phyloP scores from a whole-genome alignment of 2,113 vertebrate genomes.

The Pontoporia blainvillei region DNA sequence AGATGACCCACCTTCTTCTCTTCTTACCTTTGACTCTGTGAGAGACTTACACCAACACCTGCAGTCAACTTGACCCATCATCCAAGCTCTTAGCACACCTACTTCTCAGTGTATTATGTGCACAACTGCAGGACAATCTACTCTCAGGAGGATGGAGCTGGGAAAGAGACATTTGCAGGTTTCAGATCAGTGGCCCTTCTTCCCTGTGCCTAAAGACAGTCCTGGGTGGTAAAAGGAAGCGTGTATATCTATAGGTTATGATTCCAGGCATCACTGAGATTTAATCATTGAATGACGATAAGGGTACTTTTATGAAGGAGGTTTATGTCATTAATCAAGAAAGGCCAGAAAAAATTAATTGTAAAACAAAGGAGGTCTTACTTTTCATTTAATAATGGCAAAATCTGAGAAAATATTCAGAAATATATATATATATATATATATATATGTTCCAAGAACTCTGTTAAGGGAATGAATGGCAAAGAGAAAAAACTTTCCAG shows the following conservation, averaged over 20 bases:
- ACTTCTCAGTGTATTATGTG: neutral
- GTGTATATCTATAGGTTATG: neutral
- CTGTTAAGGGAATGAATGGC: constrained; percentile 12
- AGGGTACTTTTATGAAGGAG: neutral
- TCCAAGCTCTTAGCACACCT: neutral
- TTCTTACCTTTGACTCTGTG: neutral
- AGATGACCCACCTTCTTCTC: neutral
- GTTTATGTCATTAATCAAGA: neutral
- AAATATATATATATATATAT: constrained; percentile 76
- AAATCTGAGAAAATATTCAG: constrained; percentile 77
- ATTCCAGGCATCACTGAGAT: neutral
- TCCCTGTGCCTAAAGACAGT: neutral
- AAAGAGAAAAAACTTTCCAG: neutral
- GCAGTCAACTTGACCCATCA: neutral
- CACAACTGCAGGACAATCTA: neutral
- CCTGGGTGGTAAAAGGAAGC: neutral
- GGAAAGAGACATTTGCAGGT: neutral
- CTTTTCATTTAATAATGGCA: neutral
- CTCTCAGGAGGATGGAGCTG: neutral
- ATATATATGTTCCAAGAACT: constrained; percentile 78
- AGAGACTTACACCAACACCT: neutral
- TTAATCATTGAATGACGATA: neutral
- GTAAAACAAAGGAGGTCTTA: neutral
- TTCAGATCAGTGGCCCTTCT: neutral
- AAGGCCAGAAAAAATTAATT: neutral